Base-by-base conservation (phyloP, 2,797 vertebrate genomes). In the Benthosema pterotum region DNA sequence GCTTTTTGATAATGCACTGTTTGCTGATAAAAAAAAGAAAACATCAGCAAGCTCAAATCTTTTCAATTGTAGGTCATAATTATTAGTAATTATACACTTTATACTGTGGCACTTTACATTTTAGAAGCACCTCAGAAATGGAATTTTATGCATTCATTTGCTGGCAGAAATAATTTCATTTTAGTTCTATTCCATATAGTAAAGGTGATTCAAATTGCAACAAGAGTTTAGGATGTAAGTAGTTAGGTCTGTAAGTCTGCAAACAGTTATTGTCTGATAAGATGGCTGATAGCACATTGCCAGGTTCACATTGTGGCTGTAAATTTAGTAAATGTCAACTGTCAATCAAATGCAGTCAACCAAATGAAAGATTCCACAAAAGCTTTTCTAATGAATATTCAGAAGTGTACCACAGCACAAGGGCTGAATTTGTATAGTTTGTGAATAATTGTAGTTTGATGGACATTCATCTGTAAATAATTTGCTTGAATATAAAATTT, bases 401-500 rank as follows among this genome's bases (percentile, higher is more conserved):
- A 60, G 16, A 69, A 11, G 17, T 73, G 74, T 71, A 65, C 43
- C 69, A 60, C 67, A 87, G 88, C 69, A 60, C 67, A 87, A 89
- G 81, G 85, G 86, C 82, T 89, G 77, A 84, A 77, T 84, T 82
- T 88, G 78, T 81, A 86, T 46, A 71, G 55, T 81, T 83, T 88
- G 78, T 83, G 71, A 87, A 84, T 88, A 86, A 69, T 56, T 78
- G 50, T 72, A 61, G 60, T 57, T 76, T 66, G 48, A 57, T 68
- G 56, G 61, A 79, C 61, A 64, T 73, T 56, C n/a, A 48, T 22
- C 18, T 88, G 83, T 86, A 89, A 54, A 88, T 84, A 87, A 82
- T 83, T 76, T 76, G 63, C n/a, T 54, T 79, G 16, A 57, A 54
- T 64, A 60, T 69, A 49, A 74, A 71, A 79, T 74, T 63, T 28